Percentiles rank a stretch among this genome's conserved stretches.
These are phyloP conservation scores for Echinops telfairi DNA, from an alignment of 2,113 vertebrate species.

Conservation along the genomic window DNA sequence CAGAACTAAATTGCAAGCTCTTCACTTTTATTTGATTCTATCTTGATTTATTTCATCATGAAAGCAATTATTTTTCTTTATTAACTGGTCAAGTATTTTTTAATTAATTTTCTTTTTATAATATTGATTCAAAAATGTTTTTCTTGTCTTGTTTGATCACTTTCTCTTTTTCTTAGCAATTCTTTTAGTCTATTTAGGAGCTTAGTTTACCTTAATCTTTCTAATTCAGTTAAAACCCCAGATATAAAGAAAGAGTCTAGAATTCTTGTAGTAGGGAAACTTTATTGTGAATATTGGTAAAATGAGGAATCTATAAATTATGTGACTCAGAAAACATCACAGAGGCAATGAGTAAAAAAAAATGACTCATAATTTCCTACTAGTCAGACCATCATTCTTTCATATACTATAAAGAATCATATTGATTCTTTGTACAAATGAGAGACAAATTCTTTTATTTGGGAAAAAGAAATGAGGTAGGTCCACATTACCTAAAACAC, in stretches of 20 bases:
- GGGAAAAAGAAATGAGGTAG: neutral
- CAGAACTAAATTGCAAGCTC: neutral
- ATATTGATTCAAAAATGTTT: neutral
- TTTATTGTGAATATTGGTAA: conserved; percentile 18
- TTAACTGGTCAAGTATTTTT: neutral
- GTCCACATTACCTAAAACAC: neutral
- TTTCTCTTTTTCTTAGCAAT: neutral
- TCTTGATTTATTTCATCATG: conserved; percentile 2
- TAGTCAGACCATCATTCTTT: neutral
- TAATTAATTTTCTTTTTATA: too few relatives aligned
- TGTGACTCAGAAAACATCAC: neutral
- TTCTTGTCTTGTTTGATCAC: neutral
- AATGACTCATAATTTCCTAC: neutral
- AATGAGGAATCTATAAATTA: neutral
- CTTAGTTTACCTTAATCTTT: neutral
- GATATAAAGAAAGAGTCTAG: neutral
- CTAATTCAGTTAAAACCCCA: neutral
- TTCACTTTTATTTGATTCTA: neutral
- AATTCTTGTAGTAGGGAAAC: neutral
- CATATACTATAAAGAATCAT: neutral
- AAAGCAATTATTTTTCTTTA: neutral
- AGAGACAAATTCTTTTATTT: neutral
- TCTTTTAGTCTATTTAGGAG: neutral
- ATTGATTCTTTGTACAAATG: neutral
- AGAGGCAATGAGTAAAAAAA: neutral